A percentile compares a stretch with the other conserved stretches of the same genome.
Conservation (phyloP, 2,113 vertebrate species). For the Baryphthengus martii region DNA sequence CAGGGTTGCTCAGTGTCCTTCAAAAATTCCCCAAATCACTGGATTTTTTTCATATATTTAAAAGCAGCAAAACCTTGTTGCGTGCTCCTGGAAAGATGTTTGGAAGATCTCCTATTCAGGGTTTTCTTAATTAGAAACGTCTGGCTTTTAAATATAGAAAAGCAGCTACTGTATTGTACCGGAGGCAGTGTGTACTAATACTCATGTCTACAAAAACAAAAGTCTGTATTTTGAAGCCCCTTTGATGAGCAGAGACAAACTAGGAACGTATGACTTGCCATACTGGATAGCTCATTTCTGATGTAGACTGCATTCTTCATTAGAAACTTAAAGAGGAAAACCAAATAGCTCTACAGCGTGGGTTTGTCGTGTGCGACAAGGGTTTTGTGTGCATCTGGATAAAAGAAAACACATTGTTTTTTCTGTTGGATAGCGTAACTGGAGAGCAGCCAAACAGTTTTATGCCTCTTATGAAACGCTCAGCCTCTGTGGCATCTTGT, state of each 20-base stretch:
- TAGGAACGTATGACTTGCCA: background rate
- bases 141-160: background rate
- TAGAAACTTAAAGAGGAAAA: background rate
- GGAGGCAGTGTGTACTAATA: background rate
- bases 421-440: background rate
- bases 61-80: background rate
- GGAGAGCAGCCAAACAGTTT: background rate
- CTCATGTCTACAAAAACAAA: background rate
- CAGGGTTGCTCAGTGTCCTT: background rate
- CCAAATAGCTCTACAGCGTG: background rate
- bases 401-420: background rate
- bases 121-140: constrained; percentile 41
- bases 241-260: background rate
- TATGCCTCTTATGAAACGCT: background rate
- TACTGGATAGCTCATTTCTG: background rate
- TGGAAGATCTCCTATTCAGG: constrained; percentile 20
- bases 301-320: background rate
- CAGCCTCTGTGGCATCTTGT: fast-evolving
- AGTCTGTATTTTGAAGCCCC: background rate
- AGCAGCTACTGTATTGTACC: constrained; percentile 48
- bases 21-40: background rate
- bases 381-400: background rate
- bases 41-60: background rate
- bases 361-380: background rate
- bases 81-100: background rate